Percentiles rank a stretch among this genome's conserved stretches.
Conservation (phyloP, 2,888 invertebrate species). For the Molanna angustata region DNA sequence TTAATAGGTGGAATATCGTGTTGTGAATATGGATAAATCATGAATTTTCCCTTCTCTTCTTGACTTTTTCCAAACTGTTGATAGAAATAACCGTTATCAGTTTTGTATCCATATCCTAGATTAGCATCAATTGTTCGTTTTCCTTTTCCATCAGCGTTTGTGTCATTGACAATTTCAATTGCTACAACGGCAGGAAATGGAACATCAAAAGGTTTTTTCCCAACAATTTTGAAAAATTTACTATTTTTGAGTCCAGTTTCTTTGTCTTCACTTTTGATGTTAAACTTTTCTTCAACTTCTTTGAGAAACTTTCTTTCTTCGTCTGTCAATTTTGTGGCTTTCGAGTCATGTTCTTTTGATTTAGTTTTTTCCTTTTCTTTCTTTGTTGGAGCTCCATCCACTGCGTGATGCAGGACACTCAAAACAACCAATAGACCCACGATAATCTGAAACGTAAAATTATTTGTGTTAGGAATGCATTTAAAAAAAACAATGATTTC, state of each 20-base stretch:
- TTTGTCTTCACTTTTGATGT: conserved; percentile 41
- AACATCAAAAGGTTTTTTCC: conserved; percentile 34
- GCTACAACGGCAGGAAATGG: conserved; percentile 58
- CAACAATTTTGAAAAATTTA: conserved; percentile 25
- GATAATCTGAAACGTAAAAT: conserved; percentile 19
- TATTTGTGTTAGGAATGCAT: not conserved
- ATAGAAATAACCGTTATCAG: conserved; percentile 53
- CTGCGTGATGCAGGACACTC: conserved; percentile 7
- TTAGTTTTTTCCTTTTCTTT: conserved; percentile 10
- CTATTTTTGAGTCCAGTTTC: conserved; percentile 20
- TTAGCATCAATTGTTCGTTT: conserved; percentile 73
- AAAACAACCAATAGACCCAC: conserved; percentile 3
- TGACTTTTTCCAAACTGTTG: conserved; percentile 50
- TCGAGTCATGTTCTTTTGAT: too few relatives aligned
- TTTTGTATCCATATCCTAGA: conserved; percentile 65
- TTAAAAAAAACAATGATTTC: not conserved
- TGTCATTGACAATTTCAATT: conserved; percentile 60
- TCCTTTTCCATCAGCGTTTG: conserved; percentile 51
- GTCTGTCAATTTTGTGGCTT: conserved; percentile 43
- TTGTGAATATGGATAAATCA: conserved; percentile 70
- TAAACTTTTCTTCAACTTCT: conserved; percentile 52
- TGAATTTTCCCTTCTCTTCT: conserved; percentile 55
- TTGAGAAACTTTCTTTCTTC: conserved; percentile 50
- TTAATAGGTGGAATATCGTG: conserved; percentile 54
- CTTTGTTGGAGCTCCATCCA: conserved; percentile 5